These are phyloP conservation scores for Resseliella maxima DNA, from an alignment of 2,888 invertebrate genomes.

Conservation along the genomic window DNA sequence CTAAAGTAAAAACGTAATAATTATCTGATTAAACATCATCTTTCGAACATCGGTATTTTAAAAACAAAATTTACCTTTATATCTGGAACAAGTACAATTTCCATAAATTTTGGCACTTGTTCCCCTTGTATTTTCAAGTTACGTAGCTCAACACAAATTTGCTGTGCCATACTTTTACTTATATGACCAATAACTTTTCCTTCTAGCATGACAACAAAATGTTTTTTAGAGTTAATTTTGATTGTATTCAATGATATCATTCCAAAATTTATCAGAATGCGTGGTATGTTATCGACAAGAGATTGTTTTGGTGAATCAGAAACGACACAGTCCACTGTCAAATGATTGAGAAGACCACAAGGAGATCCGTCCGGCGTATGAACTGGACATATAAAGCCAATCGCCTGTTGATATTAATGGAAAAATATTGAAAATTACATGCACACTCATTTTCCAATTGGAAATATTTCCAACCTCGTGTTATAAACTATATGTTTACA, in stretches of 20 bases:
- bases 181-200: conserved; percentile 86
- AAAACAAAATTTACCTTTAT: conserved; percentile 67
- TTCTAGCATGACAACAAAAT: conserved; percentile 84
- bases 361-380: conserved; percentile 99
- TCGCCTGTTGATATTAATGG: too few relatives aligned
- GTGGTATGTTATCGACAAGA: conserved; percentile 70
- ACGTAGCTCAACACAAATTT: conserved; percentile 79
- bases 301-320: conserved; percentile 71
- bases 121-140: conserved; percentile 79
- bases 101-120: conserved; percentile 79
- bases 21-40: conserved; percentile 56
- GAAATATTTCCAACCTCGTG: too few relatives aligned
- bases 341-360: conserved; percentile 96
- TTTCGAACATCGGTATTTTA: conserved; percentile 62
- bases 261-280: conserved; percentile 71
- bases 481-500: too few relatives aligned
- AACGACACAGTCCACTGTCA: conserved; percentile 83
- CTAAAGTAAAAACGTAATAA: conserved; percentile 63
- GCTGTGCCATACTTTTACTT: conserved; percentile 71
- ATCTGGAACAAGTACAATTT: conserved; percentile 84
- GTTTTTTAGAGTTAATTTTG: conserved; percentile 70
- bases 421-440: too few relatives aligned
- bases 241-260: conserved; percentile 73
- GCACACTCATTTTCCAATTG: too few relatives aligned
- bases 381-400: conserved; percentile 99